A percentile compares a stretch with the other conserved stretches of the same genome.
phyloP scores from a whole-genome alignment of 23 tunicate species.

The Botrylloides violaceus region DNA sequence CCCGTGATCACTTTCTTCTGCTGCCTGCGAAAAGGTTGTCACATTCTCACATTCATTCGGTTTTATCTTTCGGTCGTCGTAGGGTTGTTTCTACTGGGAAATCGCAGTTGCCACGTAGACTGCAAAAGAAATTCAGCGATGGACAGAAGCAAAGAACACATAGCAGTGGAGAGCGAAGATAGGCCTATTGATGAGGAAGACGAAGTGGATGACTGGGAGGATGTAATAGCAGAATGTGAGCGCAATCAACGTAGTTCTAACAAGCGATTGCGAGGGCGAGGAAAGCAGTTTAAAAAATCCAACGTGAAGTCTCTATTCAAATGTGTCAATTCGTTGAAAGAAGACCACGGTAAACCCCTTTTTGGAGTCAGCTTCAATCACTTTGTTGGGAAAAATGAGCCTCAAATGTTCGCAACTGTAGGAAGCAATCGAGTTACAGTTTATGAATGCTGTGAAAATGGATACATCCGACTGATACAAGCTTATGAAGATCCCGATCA shows the following conservation, averaged over 20 bases:
- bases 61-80: too few species aligned
- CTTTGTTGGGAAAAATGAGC: slow-evolving; percentile 12
- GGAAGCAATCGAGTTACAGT: slow-evolving; percentile 82
- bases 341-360: slow-evolving; percentile 87
- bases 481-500: slow-evolving; percentile 85
- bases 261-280: slow-evolving; percentile 2
- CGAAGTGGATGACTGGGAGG: background rate
- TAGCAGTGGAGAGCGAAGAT: background rate
- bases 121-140: too few species aligned
- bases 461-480: slow-evolving; percentile 75
- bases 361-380: slow-evolving; percentile 89
- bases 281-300: slow-evolving; percentile 7
- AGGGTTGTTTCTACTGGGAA: too few species aligned
- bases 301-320: slow-evolving; percentile 29
- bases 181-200: background rate
- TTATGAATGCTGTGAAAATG: slow-evolving; percentile 92
- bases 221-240: background rate
- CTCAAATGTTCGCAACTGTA: slow-evolving; percentile 90
- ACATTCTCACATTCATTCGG: too few species aligned
- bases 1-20: too few species aligned
- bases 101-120: too few species aligned
- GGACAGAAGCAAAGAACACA: background rate
- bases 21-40: too few species aligned
- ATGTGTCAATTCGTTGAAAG: slow-evolving; percentile 78
- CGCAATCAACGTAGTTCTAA: background rate